phyloP scores from a whole-genome alignment of 2,888 invertebrate species.

The Epirrhoe alternata region DNA sequence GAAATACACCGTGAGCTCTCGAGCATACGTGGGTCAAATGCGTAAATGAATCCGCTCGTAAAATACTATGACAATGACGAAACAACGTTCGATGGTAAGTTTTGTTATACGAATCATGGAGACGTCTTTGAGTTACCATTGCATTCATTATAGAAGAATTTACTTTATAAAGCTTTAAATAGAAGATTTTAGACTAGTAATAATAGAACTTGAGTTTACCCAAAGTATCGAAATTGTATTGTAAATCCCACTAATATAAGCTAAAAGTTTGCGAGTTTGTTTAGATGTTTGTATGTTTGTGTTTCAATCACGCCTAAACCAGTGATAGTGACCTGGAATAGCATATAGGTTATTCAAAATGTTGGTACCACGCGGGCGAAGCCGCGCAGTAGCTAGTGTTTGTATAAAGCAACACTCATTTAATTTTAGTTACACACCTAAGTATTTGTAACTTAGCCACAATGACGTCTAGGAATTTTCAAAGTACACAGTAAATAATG shows the following conservation, averaged over 20 bases:
- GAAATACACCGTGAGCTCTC: background rate
- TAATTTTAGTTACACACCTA: background rate
- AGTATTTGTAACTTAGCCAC: background rate
- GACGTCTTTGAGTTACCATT: conserved; percentile 7
- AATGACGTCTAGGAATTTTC: conserved; percentile 6
- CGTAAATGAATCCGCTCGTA: conserved; percentile 5
- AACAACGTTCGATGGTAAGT: background rate
- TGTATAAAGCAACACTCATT: too few relatives aligned
- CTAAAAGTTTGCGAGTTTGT: too few relatives aligned
- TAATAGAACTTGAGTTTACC: too few relatives aligned
- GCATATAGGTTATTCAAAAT: too few relatives aligned
- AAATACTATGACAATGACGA: conserved; percentile 10
- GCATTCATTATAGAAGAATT: conserved; percentile 7
- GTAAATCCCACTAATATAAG: too few relatives aligned
- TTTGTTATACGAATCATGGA: conserved; percentile 16
- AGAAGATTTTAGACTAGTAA: too few relatives aligned
- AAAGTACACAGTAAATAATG: conserved; percentile 1
- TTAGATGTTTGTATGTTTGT: too few relatives aligned
- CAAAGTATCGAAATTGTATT: too few relatives aligned
- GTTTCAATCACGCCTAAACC: too few relatives aligned
- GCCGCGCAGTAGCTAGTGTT: too few relatives aligned
- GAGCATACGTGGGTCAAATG: background rate
- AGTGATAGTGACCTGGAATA: too few relatives aligned
- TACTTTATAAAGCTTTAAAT: background rate
- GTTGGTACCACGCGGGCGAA: too few relatives aligned